Conservation (phyloP, 2,113 vertebrate species). For the Oreochromis niloticus region DNA sequence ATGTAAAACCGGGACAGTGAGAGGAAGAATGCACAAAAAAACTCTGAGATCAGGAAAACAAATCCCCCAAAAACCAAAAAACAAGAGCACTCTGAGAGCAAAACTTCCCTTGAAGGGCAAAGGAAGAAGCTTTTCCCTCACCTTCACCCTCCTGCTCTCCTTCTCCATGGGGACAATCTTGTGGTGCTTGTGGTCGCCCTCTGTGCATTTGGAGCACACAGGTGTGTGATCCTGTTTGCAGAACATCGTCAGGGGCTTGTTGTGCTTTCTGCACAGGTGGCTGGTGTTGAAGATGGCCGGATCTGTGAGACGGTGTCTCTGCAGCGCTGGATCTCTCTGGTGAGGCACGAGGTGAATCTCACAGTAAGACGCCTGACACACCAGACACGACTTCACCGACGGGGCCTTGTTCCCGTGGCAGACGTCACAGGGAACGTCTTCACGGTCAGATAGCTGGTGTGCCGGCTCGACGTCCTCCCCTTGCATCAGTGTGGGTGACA, state of each 20-base stretch:
- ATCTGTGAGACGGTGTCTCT: slow-evolving; percentile 78
- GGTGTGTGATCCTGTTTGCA: slow-evolving; percentile 80
- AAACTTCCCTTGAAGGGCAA: no score
- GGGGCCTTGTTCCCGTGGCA: slow-evolving; percentile 37
- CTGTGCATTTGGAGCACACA: slow-evolving; percentile 82
- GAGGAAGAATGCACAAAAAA: not conserved
- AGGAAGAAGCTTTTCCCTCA: slow-evolving; percentile 15
- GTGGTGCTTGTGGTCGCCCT: slow-evolving; percentile 81
- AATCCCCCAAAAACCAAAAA: no score
- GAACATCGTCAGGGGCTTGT: slow-evolving; percentile 81
- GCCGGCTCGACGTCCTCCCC: accelerated
- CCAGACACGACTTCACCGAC: slow-evolving; percentile 45
- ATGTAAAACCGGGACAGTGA: accelerated
- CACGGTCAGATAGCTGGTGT: not conserved
- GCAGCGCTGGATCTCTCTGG: slow-evolving; percentile 74
- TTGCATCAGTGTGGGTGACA: not conserved
- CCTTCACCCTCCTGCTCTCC: slow-evolving; percentile 80
- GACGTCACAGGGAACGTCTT: slow-evolving; percentile 78
- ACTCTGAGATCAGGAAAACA: not conserved
- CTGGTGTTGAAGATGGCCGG: slow-evolving; percentile 76
- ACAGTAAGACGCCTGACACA: slow-evolving; percentile 57
- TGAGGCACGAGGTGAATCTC: slow-evolving; percentile 82
- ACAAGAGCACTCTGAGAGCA: no score
- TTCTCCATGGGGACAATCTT: slow-evolving; percentile 76
- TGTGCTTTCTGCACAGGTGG: slow-evolving; percentile 75